Evolutionary conservation across 2,113 vertebrate genomes (phyloP).

Genomic region (Pseudorectes ferrugineus): DNA sequence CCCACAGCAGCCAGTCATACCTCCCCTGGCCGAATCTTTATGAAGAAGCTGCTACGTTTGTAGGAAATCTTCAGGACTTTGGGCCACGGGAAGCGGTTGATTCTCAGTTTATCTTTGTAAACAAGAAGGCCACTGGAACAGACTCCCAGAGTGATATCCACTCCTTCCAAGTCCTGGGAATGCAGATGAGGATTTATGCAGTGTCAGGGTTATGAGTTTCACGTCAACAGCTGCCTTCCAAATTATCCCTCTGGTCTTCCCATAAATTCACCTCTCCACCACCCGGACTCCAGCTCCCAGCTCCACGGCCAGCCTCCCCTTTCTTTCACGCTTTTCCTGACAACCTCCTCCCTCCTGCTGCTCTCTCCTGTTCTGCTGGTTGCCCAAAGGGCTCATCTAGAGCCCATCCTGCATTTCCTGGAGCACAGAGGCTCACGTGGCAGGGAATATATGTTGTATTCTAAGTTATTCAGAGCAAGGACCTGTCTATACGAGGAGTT

Average conservation of each 20-base stretch:
- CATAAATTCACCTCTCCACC: background rate
- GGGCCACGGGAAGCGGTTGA: constrained; percentile 98
- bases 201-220: background rate
- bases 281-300: background rate
- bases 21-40: constrained; percentile 96
- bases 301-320: background rate
- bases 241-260: background rate
- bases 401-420: background rate
- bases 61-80: constrained; percentile 99
- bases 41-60: constrained; percentile 97
- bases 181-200: background rate
- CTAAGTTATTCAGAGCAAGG: background rate
- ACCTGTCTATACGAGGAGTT: background rate
- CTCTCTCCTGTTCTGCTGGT: background rate
- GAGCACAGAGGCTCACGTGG: background rate
- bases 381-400: background rate
- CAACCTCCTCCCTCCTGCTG: background rate
- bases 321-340: background rate
- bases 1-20: constrained; percentile 39
- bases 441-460: background rate
- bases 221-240: background rate
- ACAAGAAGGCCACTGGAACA: constrained; percentile 96
- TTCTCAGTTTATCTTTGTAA: constrained; percentile 96
- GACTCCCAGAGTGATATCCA: constrained; percentile 95
- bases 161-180: constrained; percentile 89